Conservation (phyloP, 23 tunicate genomes). For the Clavelina lepadiformis region DNA sequence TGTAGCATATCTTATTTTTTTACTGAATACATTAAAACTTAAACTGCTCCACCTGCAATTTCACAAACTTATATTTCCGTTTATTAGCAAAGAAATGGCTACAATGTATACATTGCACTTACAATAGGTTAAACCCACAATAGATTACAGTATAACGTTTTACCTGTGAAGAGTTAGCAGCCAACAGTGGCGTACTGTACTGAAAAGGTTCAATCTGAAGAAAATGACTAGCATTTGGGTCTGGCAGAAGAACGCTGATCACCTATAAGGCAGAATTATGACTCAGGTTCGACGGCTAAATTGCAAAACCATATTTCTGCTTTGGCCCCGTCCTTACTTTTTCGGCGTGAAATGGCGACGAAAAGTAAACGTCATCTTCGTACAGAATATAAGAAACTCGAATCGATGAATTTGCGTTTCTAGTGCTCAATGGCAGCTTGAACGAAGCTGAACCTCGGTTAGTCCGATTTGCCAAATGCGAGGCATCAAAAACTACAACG, state of each 20-base stretch:
- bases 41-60: too few species aligned
- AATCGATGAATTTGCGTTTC: background rate
- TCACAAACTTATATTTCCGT: too few species aligned
- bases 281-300: too few species aligned
- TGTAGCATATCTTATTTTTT: too few species aligned
- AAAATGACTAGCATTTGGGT: background rate
- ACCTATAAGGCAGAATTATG: background rate
- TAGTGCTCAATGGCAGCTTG: background rate
- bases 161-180: conserved; percentile 9
- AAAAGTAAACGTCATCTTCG: conserved; percentile 20
- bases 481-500: background rate
- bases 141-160: background rate
- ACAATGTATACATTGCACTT: too few species aligned
- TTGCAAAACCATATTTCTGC: too few species aligned
- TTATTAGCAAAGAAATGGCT: too few species aligned
- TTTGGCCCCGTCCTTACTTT: too few species aligned
- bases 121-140: background rate
- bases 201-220: background rate
- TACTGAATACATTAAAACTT: too few species aligned
- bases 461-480: background rate
- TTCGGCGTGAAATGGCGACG: conserved; percentile 4
- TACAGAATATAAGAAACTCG: conserved; percentile 1
- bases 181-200: conserved; percentile 6
- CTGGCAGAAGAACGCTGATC: background rate
- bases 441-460: background rate